Evolutionary conservation across 2,113 vertebrate species (phyloP), one percentile per base, ranked within the genome.

Genomic region (Rostratula benghalensis): DNA sequence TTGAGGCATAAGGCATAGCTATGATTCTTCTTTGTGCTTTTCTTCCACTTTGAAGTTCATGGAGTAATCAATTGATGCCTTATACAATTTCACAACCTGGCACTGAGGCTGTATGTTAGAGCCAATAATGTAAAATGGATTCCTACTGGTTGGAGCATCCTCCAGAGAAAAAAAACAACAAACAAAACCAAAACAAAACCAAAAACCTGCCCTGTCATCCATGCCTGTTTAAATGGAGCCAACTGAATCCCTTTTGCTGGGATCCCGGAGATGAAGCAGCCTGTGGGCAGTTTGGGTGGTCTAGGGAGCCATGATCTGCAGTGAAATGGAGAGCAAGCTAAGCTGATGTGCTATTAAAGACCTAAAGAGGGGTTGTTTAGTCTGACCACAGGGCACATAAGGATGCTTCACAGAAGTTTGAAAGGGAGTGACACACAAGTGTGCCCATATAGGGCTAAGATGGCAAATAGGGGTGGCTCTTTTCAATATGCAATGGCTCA

Each of bases 81-180:
- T 46, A 65, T 5, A 31, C 15, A 33, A 85, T 90, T 95, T 94
- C 83, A 88, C 45, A 85, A 37, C 28, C 71, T 90, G 78, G 46
- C 57, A 73, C 18, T 73, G 75, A 73, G 11, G 23, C 17, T 2
- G 0, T n/a, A 22, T 37, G 6, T 53, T 85, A 46, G 14, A 64
- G 33, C 33, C 10, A 92, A 73, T 39, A 88, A 57, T 13, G 27
- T 13, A 83, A 92, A 83, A 51, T 2, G 22, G 16, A 64, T 74
- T 86, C 39, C 14, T 74, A 28, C 14, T 61, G 7, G 37, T 78
- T 80, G 28, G 64, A 81, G 21, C 30, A 57, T 57, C 48, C 33
- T 12, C 35, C 16, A 33, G 39, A 43, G 75, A 80, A 41, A 37
- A 46, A 37, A 11, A n/a, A n/a, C n/a, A n/a, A n/a, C n/a, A n/a